Percentiles rank a stretch among this genome's conserved stretches.
phyloP scores from a whole-genome alignment of 2,888 invertebrate species.

The Drosophila borealis region DNA sequence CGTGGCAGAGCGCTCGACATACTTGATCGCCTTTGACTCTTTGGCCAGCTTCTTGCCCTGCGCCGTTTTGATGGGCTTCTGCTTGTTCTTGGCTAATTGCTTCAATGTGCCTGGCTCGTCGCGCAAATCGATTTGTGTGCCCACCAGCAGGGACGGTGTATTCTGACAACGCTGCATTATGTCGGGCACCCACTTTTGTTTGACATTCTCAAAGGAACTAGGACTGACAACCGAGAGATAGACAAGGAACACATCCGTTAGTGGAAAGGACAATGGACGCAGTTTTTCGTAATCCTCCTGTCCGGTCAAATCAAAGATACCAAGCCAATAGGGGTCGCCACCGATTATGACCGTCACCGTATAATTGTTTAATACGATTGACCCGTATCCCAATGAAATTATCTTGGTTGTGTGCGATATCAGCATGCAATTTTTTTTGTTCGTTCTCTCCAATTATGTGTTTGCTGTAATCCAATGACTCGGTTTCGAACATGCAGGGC shows the following conservation, averaged over 20 bases:
- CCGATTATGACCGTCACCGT: slow-evolving; percentile 99
- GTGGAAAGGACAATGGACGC: slow-evolving; percentile 98
- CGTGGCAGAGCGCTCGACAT: slow-evolving; percentile 99
- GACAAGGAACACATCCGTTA: slow-evolving; percentile 99
- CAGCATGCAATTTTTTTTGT: slow-evolving; percentile 88
- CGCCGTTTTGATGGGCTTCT: slow-evolving; percentile 98
- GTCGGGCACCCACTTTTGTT: slow-evolving; percentile 99
- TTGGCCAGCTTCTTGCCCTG: slow-evolving; percentile 99
- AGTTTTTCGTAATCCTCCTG: slow-evolving; percentile 99
- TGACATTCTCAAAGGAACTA: slow-evolving; percentile 99
- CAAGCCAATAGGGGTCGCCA: slow-evolving; percentile 99
- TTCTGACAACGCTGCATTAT: slow-evolving; percentile 99
- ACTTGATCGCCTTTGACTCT: slow-evolving; percentile 99
- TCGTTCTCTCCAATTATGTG: too few species aligned
- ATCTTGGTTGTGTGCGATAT: slow-evolving; percentile 98
- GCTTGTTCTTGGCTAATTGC: slow-evolving; percentile 99
- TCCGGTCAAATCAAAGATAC: slow-evolving; percentile 99
- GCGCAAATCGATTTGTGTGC: slow-evolving; percentile 98
- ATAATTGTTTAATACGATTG: slow-evolving; percentile 99
- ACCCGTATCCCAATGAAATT: slow-evolving; percentile 97
- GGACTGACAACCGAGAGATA: slow-evolving; percentile 99
- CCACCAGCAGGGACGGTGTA: slow-evolving; percentile 98
- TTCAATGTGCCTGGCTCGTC: slow-evolving; percentile 98
- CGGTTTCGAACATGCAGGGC: background rate
- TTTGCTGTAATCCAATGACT: background rate